Base-by-base conservation (phyloP, 1,140 invertebrate species). In the Phthorimaea operculella region DNA sequence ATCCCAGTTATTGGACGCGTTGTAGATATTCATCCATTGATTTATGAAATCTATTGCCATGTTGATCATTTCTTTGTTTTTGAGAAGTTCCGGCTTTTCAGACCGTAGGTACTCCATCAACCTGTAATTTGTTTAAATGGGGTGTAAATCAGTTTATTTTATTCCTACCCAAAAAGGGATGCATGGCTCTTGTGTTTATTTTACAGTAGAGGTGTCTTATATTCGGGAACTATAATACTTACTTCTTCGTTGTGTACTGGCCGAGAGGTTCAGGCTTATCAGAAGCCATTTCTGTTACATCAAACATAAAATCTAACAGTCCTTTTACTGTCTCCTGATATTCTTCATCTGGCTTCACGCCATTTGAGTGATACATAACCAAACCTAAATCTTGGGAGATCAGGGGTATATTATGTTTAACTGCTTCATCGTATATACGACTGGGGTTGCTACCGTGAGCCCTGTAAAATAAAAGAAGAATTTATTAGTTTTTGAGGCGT, bases 1-100 rank as follows among this genome's bases (percentile, higher is more conserved):
- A 11, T 76, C 72, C 79, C 79, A 80, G 15, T 70, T 64, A 45
- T 76, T 76, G 0, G 73, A 72, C 0, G 70, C 57, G 33, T 79
- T 70, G 28, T 75, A 71, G 16, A 72, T 78, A 54, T 71, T 66
- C 7, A 71, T 57, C 0, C 78, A 1, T 0, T 75, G 58, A 33
- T 78, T 74, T 54, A 74, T 62, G 14, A 78, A 62, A 2, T 72
- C 57, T 0, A 79, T 52, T 14, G 78, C 69, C 11, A 69, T 61
- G 3, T 50, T 51, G 0, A 82, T 50, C 39, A 76, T 80, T 0
- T 74, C 70, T 14, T 64, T 47, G 42, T 82, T 63, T 6, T 68
- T 57, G 0, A n/a, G n/a, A n/a, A n/a, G n/a, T n/a, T n/a, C n/a
- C n/a, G n/a, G n/a, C n/a, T n/a, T n/a, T n/a, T n/a, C 63, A 8